Percentiles rank a stretch among this genome's conserved stretches.
Conservation (phyloP, 1,140 invertebrate genomes). For the Lineus longissimus region DNA sequence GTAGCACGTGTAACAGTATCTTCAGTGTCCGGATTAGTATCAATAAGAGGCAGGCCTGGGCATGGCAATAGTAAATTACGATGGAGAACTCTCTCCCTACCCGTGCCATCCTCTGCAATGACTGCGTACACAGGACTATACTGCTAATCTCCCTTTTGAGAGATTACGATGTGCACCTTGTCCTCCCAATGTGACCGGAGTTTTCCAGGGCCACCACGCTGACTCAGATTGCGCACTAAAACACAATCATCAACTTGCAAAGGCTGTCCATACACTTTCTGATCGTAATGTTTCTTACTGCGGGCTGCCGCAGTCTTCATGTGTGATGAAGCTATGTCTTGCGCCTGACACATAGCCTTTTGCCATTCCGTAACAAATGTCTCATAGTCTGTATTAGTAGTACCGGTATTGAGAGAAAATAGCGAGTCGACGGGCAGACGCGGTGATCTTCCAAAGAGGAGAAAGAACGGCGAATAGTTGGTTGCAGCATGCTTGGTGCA, state of each 20-base stretch:
- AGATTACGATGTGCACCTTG: slow-evolving; percentile 10
- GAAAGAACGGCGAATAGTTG: slow-evolving; percentile 18
- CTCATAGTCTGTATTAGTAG: too few species aligned
- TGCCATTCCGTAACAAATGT: slow-evolving; percentile 10
- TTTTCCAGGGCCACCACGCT: slow-evolving; percentile 25
- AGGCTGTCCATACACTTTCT: not conserved
- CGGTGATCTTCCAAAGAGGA: slow-evolving; percentile 19
- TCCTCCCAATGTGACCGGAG: slow-evolving; percentile 20
- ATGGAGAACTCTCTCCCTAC: too few species aligned
- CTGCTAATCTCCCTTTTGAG: not conserved
- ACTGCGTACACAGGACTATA: too few species aligned
- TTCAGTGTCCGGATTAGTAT: too few species aligned
- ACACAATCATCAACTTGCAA: slow-evolving; percentile 21
- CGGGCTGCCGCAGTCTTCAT: not conserved
- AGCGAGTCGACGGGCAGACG: slow-evolving; percentile 16
- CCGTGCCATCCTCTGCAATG: too few species aligned
- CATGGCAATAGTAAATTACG: too few species aligned
- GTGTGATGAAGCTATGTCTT: not conserved
- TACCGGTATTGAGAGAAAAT: not conserved
- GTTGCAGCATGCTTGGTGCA: slow-evolving; percentile 18
- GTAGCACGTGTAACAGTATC: too few species aligned
- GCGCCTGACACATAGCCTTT: slow-evolving; percentile 1
- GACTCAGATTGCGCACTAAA: slow-evolving; percentile 22
- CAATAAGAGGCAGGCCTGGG: too few species aligned
- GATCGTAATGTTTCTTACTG: slow-evolving; percentile 9